Conservation (phyloP, 2,888 invertebrate genomes). For the Piscicola geometra region DNA sequence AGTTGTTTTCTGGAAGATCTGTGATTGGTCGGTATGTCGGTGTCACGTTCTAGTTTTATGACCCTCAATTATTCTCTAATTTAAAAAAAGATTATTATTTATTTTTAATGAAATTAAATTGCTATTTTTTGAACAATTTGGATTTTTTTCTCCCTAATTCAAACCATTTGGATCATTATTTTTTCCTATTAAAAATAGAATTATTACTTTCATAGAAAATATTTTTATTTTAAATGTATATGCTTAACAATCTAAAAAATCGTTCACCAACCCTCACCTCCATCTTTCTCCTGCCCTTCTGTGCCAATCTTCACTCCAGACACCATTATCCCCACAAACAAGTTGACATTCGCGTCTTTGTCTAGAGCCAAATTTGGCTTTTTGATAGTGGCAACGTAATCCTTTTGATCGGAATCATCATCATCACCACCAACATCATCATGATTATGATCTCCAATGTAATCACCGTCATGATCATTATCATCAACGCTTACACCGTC, state of each 20-base stretch:
- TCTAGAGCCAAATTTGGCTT: background rate
- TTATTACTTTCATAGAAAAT: too few relatives aligned
- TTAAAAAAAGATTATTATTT: too few relatives aligned
- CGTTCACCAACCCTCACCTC: too few relatives aligned
- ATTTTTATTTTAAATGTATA: too few relatives aligned
- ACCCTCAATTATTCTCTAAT: too few relatives aligned
- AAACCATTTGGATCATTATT: too few relatives aligned
- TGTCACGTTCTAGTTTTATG: background rate
- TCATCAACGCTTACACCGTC: too few relatives aligned
- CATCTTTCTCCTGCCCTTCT: background rate
- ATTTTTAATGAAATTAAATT: too few relatives aligned
- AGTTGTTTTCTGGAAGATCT: background rate
- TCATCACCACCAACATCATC: background rate
- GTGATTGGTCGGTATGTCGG: background rate
- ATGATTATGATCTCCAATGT: background rate
- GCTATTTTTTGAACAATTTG: too few relatives aligned
- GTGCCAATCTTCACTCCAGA: background rate
- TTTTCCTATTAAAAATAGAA: too few relatives aligned
- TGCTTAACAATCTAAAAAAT: too few relatives aligned
- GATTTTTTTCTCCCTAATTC: too few relatives aligned
- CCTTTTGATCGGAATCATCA: background rate
- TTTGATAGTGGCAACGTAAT: background rate
- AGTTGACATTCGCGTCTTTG: background rate
- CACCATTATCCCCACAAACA: background rate
- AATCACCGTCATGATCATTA: background rate